phyloP scores from a whole-genome alignment of 2,113 vertebrate species.

The Rattus rattus region DNA sequence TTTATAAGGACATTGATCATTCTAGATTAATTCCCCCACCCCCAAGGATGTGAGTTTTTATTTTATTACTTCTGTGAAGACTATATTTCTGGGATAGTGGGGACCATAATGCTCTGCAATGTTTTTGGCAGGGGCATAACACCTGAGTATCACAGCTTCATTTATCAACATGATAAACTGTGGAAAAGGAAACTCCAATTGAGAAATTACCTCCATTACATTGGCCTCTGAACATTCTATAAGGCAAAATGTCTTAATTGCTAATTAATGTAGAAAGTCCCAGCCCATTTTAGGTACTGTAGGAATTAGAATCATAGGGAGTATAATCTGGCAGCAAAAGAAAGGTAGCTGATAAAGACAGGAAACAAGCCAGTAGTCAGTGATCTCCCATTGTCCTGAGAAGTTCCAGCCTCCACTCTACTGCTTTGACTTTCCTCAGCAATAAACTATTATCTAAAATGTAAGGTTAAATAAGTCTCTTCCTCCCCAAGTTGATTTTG shows the following conservation, averaged over 20 bases:
- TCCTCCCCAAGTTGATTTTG: background rate
- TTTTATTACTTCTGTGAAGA: background rate
- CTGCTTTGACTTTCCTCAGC: background rate
- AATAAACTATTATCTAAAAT: background rate
- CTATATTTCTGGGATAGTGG: background rate
- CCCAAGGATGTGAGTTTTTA: background rate
- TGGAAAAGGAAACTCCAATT: too few relatives aligned
- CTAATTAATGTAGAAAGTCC: background rate
- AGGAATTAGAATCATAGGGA: too few relatives aligned
- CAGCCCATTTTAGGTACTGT: background rate
- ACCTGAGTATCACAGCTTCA: background rate
- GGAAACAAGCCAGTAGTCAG: background rate
- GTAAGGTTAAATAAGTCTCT: background rate
- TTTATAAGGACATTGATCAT: background rate
- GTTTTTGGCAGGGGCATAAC: background rate
- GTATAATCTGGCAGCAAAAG: background rate
- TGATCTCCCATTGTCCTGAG: background rate
- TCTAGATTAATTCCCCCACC: background rate
- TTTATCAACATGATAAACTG: background rate
- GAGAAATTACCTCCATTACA: background rate
- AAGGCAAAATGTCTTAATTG: too few relatives aligned
- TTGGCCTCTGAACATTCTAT: background rate
- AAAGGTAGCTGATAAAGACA: background rate
- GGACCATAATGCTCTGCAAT: background rate
- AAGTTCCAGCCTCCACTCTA: background rate